phyloP scores from a whole-genome alignment of 2,888 invertebrate species.

The Noctua janthe region DNA sequence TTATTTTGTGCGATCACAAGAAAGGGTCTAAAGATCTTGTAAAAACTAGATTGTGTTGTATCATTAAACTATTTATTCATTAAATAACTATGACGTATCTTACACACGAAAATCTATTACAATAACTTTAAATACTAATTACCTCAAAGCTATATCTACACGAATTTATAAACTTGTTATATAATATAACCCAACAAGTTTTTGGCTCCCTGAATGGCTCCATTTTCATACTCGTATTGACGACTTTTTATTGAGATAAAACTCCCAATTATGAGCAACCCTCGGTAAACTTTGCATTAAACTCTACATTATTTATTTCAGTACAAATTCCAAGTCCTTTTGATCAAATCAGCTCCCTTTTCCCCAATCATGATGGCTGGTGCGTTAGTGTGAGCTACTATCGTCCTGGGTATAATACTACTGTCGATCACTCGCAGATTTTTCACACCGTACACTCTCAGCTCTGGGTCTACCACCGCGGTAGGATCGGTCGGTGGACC shows the following conservation, averaged over 20 bases:
- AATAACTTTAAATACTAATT: conserved; percentile 33
- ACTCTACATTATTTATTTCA: conserved; percentile 29
- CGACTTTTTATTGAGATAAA: conserved; percentile 5
- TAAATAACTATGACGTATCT: conserved; percentile 16
- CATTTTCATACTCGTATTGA: background rate
- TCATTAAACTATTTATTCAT: conserved; percentile 12
- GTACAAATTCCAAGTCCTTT: conserved; percentile 84
- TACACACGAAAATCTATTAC: conserved; percentile 16
- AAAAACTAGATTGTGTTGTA: background rate
- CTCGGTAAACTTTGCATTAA: background rate
- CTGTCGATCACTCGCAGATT: conserved; percentile 92
- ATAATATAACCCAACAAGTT: conserved; percentile 1
- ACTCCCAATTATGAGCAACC: background rate
- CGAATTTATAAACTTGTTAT: background rate
- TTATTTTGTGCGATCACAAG: background rate
- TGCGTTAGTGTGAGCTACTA: conserved; percentile 92
- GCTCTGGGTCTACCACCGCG: conserved; percentile 91
- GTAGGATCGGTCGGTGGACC: conserved; percentile 90
- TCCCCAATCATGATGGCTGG: conserved; percentile 94
- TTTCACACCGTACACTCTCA: conserved; percentile 91
- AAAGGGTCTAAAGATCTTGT: background rate
- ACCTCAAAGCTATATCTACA: conserved; percentile 13
- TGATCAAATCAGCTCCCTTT: conserved; percentile 92
- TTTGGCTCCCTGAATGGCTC: conserved; percentile 15
- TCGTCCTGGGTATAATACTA: conserved; percentile 92